A percentile compares a stretch with the other conserved stretches of the same genome.
Conservation (phyloP, 2,888 invertebrate species). For the Resseliella maxima region DNA sequence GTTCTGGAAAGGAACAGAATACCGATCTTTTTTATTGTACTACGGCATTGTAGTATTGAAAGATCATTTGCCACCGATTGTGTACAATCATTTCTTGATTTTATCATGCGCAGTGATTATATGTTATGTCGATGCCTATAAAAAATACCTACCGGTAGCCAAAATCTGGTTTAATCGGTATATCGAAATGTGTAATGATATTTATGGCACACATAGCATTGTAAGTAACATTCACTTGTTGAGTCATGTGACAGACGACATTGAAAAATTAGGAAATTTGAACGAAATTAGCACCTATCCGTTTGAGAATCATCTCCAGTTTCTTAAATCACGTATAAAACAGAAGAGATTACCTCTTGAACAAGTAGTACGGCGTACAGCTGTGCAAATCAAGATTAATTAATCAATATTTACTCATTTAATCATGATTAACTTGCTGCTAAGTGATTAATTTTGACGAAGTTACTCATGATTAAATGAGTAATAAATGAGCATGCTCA, state of each 20-base stretch:
- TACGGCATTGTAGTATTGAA: constrained; percentile 32
- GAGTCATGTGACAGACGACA: constrained; percentile 63
- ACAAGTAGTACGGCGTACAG: no score
- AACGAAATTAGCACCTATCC: constrained; percentile 58
- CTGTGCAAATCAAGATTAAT: no score
- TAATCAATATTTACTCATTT: no score
- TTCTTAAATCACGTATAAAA: no score
- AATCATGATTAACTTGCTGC: no score
- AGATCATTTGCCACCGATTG: not conserved
- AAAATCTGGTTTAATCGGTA: constrained; percentile 59
- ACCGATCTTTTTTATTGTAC: constrained; percentile 49
- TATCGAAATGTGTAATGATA: constrained; percentile 59
- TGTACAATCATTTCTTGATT: constrained; percentile 25
- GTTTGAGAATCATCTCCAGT: constrained; percentile 35
- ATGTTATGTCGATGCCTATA: not conserved
- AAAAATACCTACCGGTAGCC: constrained; percentile 57
- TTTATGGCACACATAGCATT: constrained; percentile 63
- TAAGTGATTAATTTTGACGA: no score
- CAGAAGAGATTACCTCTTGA: no score
- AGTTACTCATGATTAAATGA: no score
- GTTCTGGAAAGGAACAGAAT: constrained; percentile 56
- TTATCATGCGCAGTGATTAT: constrained; percentile 46
- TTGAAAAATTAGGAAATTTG: constrained; percentile 61
- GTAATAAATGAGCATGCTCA: no score
- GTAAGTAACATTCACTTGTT: constrained; percentile 65